These are phyloP conservation scores for Xiphorhynchus elegans DNA, from an alignment of 2,113 vertebrate species.

Conservation along the genomic window DNA sequence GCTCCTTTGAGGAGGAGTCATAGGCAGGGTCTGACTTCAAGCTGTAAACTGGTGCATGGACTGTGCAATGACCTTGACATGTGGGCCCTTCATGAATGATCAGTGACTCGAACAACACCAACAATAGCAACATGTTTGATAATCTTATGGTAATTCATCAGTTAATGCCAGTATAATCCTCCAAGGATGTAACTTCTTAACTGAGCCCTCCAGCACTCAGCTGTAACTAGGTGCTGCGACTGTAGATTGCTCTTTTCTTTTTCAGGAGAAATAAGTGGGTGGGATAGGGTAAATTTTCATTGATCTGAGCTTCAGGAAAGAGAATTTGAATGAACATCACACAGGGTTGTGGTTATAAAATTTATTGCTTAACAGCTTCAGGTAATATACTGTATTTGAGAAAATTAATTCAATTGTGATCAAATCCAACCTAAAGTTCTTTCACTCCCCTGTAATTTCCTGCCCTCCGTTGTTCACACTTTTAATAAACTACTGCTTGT, in stretches of 20 bases:
- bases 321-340: neutral
- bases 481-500: neutral
- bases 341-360: neutral
- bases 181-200: neutral
- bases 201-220: neutral
- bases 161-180: neutral
- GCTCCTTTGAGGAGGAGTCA: fast-evolving
- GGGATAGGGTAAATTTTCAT: neutral
- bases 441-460: neutral
- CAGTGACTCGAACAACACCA: neutral
- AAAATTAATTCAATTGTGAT: neutral
- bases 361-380: neutral
- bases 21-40: neutral
- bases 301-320: neutral
- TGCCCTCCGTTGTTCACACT: neutral
- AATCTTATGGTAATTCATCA: neutral
- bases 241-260: neutral
- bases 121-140: neutral
- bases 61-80: neutral
- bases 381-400: neutral
- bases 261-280: neutral
- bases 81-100: neutral
- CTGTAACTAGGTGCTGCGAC: neutral
- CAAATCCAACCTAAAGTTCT: neutral
- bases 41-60: fast-evolving